Evolutionary conservation across 2,113 vertebrate species (phyloP), one percentile per base, ranked within the genome.

Genomic region (Acrocephalus arundinaceus): DNA sequence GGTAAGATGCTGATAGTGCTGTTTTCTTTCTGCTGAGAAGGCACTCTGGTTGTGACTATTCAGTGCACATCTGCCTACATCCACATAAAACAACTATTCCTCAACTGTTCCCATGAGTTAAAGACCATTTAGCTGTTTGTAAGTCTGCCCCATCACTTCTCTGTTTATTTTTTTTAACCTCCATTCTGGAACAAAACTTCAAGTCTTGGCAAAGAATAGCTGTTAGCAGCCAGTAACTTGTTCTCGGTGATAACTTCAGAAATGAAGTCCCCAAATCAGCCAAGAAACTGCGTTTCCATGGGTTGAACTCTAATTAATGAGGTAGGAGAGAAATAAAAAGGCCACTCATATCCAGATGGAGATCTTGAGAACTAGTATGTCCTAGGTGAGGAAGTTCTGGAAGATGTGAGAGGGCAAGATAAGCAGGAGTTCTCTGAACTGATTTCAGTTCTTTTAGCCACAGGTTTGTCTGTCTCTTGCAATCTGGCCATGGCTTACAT

Each of bases 1-100:
- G 37, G 39, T 62, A 71, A 67, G 76, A 59, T 73, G 49, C 54
- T 83, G 73, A 61, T 35, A 68, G 46, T 28, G 54, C 18, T 51
- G 10, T 85, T 91, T 94, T n/a, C 70, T 58, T 91, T 87, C 58
- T 85, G 67, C 71, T 92, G 59, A 85, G 35, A 75, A 5, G 2
- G 39, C 77, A 88, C 91, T 46, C 3, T 73, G 41, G 21, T 28
- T 91, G 39, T 73, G 45, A 39, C n/a, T 82, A 39, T 74, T 74
- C 19, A 30, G 49, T 57, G 43, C 43, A 33, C 0, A 2, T 93
- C 85, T 85, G 17, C 37, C 41, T 35, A 19, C 49, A 70, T 79
- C 24, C 62, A 68, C 3, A 1, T 90, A 61, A 84, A 70, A 72
- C 10, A 63, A 10, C 15, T 21, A 11, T 41, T 87, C 41, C 25